A percentile compares a stretch with the other conserved stretches of the same genome.
Conservation (phyloP, 2,113 vertebrate species). For the Bambusicola thoracicus region DNA sequence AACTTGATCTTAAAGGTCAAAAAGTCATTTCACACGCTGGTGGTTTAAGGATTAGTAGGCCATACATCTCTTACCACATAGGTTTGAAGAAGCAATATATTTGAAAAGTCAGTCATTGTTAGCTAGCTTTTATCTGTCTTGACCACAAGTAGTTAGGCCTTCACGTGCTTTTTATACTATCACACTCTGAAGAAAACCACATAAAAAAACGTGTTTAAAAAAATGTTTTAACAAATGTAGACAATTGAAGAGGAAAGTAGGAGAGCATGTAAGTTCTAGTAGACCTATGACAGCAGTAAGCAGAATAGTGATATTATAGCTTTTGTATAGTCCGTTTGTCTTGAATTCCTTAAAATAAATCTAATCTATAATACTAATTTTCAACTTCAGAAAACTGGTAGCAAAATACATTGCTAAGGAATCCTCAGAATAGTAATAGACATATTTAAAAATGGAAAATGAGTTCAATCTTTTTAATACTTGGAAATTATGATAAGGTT, state of each 20-base stretch:
- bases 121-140: not conserved
- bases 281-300: not conserved
- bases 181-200: not conserved
- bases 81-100: not conserved
- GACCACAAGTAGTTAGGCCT: not conserved
- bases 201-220: not conserved
- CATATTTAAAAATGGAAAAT: not conserved
- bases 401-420: not conserved
- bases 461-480: not conserved
- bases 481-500: not conserved
- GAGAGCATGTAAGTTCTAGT: not conserved
- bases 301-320: not conserved
- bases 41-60: not conserved
- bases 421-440: not conserved
- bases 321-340: not conserved
- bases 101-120: not conserved
- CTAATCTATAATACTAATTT: not conserved
- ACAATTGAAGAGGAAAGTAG: not conserved
- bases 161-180: not conserved
- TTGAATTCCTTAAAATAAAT: not conserved
- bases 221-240: not conserved
- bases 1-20: not conserved
- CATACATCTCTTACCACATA: not conserved
- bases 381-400: not conserved
- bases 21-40: not conserved